Evolutionary conservation across 1,140 invertebrate genomes (phyloP).

Genomic region (Solenopsis invicta): DNA sequence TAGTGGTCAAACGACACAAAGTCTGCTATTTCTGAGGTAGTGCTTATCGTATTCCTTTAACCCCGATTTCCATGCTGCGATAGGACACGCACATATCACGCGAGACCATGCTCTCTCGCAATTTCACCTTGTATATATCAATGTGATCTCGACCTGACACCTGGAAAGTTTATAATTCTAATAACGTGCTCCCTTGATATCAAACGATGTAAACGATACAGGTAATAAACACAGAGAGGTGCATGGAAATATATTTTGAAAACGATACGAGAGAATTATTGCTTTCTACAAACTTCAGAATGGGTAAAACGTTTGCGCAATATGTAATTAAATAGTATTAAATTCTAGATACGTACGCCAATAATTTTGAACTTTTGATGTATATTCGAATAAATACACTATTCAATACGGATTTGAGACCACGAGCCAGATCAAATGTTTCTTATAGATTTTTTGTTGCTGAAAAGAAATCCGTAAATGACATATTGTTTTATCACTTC

Average conservation of each 20-base stretch:
- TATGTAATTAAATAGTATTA: not conserved
- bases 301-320: not conserved
- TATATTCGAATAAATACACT: not conserved
- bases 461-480: too few relatives aligned
- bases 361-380: not conserved
- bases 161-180: slow-evolving; percentile 20
- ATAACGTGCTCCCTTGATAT: slow-evolving; percentile 4
- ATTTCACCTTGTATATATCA: slow-evolving; percentile 37
- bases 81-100: slow-evolving; percentile 42
- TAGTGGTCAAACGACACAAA: not conserved
- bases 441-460: too few relatives aligned
- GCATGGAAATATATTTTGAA: not conserved
- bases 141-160: slow-evolving; percentile 33
- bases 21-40: slow-evolving; percentile 25
- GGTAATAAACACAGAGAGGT: not conserved
- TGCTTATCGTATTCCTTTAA: slow-evolving; percentile 47
- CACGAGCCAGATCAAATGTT: too few relatives aligned
- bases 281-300: not conserved
- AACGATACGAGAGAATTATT: not conserved
- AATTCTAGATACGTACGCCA: not conserved
- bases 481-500: too few relatives aligned
- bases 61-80: slow-evolving; percentile 34
- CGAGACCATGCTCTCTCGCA: slow-evolving; percentile 31
- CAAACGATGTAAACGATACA: not conserved
- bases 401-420: too few relatives aligned